Percentiles rank a stretch among this genome's conserved stretches.
Conservation (phyloP, 2,113 vertebrate genomes). For the Zingel zingel region DNA sequence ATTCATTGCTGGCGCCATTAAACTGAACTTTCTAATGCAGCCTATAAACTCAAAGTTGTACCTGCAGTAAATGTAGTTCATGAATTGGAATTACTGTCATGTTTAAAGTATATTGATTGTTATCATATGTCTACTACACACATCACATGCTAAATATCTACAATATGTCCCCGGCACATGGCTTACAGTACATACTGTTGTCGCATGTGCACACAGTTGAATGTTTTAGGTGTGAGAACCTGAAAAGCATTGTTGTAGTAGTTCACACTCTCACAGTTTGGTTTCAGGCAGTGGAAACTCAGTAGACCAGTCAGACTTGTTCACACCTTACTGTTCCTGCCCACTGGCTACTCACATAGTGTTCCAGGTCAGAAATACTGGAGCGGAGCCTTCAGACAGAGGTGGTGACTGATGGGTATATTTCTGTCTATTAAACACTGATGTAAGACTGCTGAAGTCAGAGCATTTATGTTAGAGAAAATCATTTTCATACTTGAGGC, state of each 20-base stretch:
- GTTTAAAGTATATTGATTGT: background rate
- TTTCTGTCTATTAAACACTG: constrained; percentile 45
- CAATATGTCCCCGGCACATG: background rate
- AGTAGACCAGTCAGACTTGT: constrained; percentile 62
- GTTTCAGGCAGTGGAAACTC: constrained; percentile 17
- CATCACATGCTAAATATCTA: constrained; percentile 1
- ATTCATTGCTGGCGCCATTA: constrained; percentile 51
- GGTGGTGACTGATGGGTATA: constrained; percentile 50
- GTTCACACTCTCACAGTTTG: constrained; percentile 11
- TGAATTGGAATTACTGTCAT: background rate
- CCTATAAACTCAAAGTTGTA: constrained; percentile 22
- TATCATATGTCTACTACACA: background rate
- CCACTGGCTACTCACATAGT: constrained; percentile 51
- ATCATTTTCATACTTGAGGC: background rate
- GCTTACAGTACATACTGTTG: background rate
- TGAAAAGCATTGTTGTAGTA: constrained; percentile 41
- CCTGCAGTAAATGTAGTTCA: constrained; percentile 1
- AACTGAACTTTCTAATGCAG: constrained; percentile 28
- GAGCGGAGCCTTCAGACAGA: constrained; percentile 22
- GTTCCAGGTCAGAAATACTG: constrained; percentile 60
- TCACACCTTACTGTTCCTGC: constrained; percentile 64
- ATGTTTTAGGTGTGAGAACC: constrained; percentile 16
- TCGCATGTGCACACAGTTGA: background rate
- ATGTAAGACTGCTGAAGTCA: constrained; percentile 3
- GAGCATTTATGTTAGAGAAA: background rate